Base-by-base conservation (phyloP, 2,888 invertebrate genomes). In the Tridacna gigas region DNA sequence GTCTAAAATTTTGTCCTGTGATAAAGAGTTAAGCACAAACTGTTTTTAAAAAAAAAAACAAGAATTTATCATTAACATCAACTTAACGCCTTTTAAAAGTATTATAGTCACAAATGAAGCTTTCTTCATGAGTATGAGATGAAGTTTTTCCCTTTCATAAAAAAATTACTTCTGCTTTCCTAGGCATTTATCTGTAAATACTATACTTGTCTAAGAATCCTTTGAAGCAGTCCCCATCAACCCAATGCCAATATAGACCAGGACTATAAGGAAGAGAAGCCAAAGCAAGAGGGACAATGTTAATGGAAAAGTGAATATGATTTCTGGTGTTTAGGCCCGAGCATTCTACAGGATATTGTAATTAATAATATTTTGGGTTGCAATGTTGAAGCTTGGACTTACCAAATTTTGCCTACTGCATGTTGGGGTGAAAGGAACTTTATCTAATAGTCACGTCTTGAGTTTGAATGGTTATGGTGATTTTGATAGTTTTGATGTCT, bases 371-470 rank as follows among this genome's bases (percentile, higher is more conserved):
- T 51, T 71, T 48, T 71, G 71, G 71, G 71, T 71, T 71, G 71
- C 71, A 71, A 51, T 75, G 74, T 47, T 63, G 69, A 74, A 48
- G 18, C 67, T 20, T 69, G 51, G 77, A 81, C 79, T 81, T 83
- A 79, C 83, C 84, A 84, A 87, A 79, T 69, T 74, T 74, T 78
- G 74, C 56, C 69, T 66, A 77, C 73, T 51, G 79, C 28, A n/a
- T 79, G 66, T 26, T 56, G 74, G 83, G 75, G 69, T 69, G 82
- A 81, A 84, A 79, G 73, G 80, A 51, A 75, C 79, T 71, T 76
- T 76, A 77, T 85, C 90, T 92, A 92, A 91, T 92, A 92, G 90
- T 92, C 91, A 77, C 91, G 89, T 82, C 91, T 89, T 79, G 89
- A 83, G 88, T 89, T 88, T 89, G 90, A 90, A 86, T 90, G 89